These are phyloP conservation scores for Scelioninae gen. 2 DNA, from an alignment of 2,888 invertebrate species.

Conservation along the genomic window DNA sequence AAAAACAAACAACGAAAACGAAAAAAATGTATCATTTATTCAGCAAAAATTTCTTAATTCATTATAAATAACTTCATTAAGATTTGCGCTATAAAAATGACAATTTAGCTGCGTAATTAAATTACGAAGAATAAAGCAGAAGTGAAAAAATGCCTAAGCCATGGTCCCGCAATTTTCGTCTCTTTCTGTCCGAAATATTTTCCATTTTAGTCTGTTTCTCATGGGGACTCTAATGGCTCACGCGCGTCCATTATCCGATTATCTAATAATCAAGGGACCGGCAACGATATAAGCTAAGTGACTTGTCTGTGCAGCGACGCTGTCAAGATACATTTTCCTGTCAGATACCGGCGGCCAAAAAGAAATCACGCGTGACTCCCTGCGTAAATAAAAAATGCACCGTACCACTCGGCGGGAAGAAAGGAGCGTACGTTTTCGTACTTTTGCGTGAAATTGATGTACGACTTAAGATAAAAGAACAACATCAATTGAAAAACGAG, in stretches of 20 bases:
- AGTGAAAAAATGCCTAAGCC: slow-evolving; percentile 7
- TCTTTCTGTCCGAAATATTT: slow-evolving; percentile 53
- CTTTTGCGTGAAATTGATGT: not conserved
- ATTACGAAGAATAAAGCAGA: slow-evolving; percentile 16
- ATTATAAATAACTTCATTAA: too few species aligned
- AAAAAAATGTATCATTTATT: too few species aligned
- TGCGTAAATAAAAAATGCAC: slow-evolving; percentile 47
- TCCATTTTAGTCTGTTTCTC: slow-evolving; percentile 51
- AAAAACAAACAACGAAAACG: too few species aligned
- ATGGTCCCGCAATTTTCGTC: slow-evolving; percentile 42
- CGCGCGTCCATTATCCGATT: slow-evolving; percentile 59
- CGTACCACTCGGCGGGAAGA: not conserved
- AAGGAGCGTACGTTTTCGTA: not conserved
- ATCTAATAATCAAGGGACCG: slow-evolving; percentile 58
- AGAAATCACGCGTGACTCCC: slow-evolving; percentile 50
- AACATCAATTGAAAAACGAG: too few species aligned
- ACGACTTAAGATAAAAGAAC: slow-evolving; percentile 4
- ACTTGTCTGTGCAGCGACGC: slow-evolving; percentile 52
- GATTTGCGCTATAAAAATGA: not conserved
- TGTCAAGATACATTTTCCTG: slow-evolving; percentile 54
- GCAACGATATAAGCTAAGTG: slow-evolving; percentile 58
- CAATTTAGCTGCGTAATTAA: slow-evolving; percentile 9
- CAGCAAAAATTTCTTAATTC: too few species aligned
- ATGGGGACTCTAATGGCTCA: slow-evolving; percentile 56
- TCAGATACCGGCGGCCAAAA: slow-evolving; percentile 24